These are phyloP conservation scores for Zalophus californianus DNA, from an alignment of 2,797 vertebrate species.

Conservation along the genomic window DNA sequence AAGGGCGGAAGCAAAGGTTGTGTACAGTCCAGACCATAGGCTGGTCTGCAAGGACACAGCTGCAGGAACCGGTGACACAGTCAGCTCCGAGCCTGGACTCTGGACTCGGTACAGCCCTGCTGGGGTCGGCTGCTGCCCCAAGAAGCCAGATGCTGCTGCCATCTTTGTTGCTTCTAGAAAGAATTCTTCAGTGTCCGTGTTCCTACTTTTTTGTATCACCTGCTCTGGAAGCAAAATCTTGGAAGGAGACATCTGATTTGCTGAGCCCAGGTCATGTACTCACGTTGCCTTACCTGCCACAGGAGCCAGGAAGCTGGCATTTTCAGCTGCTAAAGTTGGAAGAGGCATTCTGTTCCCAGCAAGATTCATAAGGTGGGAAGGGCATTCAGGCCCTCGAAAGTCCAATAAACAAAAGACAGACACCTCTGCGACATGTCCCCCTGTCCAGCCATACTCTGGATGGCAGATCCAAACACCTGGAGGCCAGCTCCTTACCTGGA, in stretches of 20 bases:
- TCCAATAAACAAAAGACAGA: background rate
- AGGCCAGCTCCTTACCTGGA: background rate
- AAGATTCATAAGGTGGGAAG: background rate
- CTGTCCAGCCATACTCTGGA: background rate
- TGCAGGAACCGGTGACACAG: background rate
- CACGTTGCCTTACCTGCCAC: background rate
- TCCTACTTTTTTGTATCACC: background rate
- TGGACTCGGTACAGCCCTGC: background rate
- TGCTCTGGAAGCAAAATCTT: background rate
- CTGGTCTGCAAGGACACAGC: background rate
- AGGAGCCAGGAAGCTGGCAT: background rate
- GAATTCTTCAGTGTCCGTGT: background rate
- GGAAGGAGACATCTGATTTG: background rate
- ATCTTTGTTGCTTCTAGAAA: background rate
- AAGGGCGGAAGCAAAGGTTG: background rate
- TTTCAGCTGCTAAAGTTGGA: background rate
- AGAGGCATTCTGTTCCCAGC: background rate
- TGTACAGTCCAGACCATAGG: background rate
- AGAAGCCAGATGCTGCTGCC: background rate
- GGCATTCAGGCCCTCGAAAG: background rate
- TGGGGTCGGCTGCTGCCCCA: background rate
- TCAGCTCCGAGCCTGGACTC: background rate
- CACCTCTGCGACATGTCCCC: background rate
- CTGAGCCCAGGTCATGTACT: accelerated
- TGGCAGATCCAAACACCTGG: background rate